Evolutionary conservation across 1,140 invertebrate species (phyloP), one percentile per base, ranked within the genome.

Genomic region (Hydropsyche tenuis): DNA sequence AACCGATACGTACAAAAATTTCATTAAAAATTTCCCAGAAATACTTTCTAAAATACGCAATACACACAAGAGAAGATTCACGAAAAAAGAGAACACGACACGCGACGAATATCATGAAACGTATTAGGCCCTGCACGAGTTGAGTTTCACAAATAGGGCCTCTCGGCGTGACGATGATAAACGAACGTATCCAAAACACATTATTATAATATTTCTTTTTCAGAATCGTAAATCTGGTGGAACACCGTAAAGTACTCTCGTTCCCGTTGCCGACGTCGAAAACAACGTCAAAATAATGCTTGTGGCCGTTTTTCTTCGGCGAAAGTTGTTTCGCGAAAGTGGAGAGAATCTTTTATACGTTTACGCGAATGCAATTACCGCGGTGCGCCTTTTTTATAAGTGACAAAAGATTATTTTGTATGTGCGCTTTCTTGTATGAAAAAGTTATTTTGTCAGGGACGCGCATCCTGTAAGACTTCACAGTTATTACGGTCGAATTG

Each of bases 341-440:
- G 56, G 20, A 60, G 56, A 60, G 25, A 60, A 60, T 60, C 56
- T 60, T 60, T 60, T 60, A 22, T 60, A 27, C 56, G n/a, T 60
- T 53, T 60, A 22, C 56, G 20, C 56, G 14, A 60, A 60, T 60
- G 56, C 56, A 60, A 60, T 60, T 60, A 60, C 45, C 22, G 56
- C 4, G 23, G 11, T 20, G 56, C 56, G 56, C 56, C 22, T 60
- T 60, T n/a, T n/a, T n/a, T 25, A 20, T 53, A 53, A 53, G 16
- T 18, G 48, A 53, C 48, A 20, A 53, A 20, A 18, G 20, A 53
- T 53, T 20, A 20, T 53, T 53, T 18, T 20, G 16, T 37, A 4
- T 37, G 3, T 37, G 30, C 30, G 30, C 30, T 37, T 37, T 37
- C 9, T 4, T 37, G 30, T 37, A 37, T 37, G 30, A 37, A 37